phyloP scores from a whole-genome alignment of 1,140 invertebrate species.

The Panulirus ornatus region DNA sequence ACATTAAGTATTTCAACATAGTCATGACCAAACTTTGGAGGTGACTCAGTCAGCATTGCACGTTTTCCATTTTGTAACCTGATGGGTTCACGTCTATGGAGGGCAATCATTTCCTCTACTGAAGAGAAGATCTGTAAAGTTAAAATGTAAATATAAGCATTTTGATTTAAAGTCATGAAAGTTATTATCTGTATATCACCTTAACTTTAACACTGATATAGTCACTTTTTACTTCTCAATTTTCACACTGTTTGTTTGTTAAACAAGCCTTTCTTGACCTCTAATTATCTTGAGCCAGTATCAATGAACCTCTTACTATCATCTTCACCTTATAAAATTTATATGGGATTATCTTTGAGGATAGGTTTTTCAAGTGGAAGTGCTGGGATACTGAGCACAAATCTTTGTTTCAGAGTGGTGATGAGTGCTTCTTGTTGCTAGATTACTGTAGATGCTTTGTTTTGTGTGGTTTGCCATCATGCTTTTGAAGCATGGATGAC shows the following conservation, averaged over 20 bases:
- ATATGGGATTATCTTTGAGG: background rate
- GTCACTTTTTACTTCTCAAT: no score
- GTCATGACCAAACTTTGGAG: background rate
- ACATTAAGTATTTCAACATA: conserved; percentile 1
- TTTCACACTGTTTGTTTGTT: no score
- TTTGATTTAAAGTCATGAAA: background rate
- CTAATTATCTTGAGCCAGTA: background rate
- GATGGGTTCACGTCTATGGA: background rate
- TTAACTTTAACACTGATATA: no score
- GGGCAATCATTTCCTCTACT: background rate
- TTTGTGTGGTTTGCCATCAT: no score
- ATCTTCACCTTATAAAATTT: background rate
- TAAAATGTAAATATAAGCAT: background rate
- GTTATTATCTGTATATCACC: background rate
- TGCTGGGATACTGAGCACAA: no score
- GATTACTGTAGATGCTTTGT: background rate
- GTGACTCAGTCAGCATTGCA: background rate
- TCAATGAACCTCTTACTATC: background rate
- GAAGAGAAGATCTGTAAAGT: background rate
- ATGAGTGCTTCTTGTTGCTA: background rate
- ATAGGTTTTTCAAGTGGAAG: no score
- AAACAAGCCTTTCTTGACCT: background rate
- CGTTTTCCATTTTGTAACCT: background rate
- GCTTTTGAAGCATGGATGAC: no score
- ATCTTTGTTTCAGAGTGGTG: no score